Conservation (phyloP, 2,888 invertebrate genomes). For the Kryphioiulus occultus region DNA sequence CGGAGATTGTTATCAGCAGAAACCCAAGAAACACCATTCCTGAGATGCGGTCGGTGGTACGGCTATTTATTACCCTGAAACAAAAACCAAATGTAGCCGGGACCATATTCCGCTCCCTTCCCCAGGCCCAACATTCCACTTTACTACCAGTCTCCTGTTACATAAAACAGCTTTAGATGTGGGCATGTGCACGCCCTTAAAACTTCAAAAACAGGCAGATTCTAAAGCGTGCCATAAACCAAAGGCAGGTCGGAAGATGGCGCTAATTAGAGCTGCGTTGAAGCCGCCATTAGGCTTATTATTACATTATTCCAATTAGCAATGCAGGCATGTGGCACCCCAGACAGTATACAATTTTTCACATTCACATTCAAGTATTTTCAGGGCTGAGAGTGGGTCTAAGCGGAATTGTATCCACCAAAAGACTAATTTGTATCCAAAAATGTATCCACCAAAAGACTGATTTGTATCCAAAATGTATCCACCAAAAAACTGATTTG, state of each 20-base stretch:
- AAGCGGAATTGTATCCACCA: too few species aligned
- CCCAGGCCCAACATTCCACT: background rate
- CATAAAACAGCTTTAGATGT: conserved; percentile 1
- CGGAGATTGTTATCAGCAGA: conserved; percentile 17
- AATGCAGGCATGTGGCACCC: too few species aligned
- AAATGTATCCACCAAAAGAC: too few species aligned
- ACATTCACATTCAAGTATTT: too few species aligned
- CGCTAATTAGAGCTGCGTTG: background rate
- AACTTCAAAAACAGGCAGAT: background rate
- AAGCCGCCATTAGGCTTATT: too few species aligned
- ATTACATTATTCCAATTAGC: too few species aligned
- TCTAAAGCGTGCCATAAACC: background rate
- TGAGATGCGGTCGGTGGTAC: conserved; percentile 23
- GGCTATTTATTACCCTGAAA: background rate
- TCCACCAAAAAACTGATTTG: too few species aligned
- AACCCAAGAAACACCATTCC: conserved; percentile 4
- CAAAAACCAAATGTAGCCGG: conserved; percentile 9
- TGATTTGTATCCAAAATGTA: too few species aligned
- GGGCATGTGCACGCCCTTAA: background rate
- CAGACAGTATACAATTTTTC: too few species aligned
- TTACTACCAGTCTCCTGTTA: background rate
- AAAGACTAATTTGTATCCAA: too few species aligned
- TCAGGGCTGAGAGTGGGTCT: too few species aligned
- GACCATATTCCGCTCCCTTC: background rate
- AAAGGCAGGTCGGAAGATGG: background rate